Base-by-base conservation (phyloP, 2,888 invertebrate genomes). In the Drosophila limbata region DNA sequence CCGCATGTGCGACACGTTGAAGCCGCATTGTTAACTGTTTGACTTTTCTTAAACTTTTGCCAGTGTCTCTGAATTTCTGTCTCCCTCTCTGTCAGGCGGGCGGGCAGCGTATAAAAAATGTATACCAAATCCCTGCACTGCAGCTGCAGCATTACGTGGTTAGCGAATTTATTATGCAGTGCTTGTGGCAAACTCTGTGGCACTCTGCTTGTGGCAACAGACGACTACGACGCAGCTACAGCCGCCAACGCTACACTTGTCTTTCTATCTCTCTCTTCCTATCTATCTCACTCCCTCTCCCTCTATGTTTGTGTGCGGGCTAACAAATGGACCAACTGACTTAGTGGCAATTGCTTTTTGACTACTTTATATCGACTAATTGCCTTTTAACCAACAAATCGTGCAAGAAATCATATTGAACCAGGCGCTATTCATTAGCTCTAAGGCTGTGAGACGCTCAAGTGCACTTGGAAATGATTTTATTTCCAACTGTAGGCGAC, bases 141-240 rank as follows among this genome's bases (percentile, higher is more conserved):
- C 86, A 87, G 90, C 91, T 90, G 90, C 90, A 90, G 89, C 91
- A 90, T 90, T 90, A 91, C 91, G 91, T 91, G 91, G 91, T 91
- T 91, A 91, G 89, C 88, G 91, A 91, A 91, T 91, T 91, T 91
- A 91, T 91, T 91, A 89, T 91, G 90, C 88, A 84, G 89, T 80
- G 75, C 79, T 60, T 63, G 77, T 69, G 70, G 69, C 88, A 77
- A 57, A 44, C 44, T 56, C 45, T 57, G 57, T 44, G 35, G 21
- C 45, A 45, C 42, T 42, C 28, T 19, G 31, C 15, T 40, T 53
- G 39, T 28, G 11, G n/a, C 25, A 64, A 33, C 53, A 55, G 44
- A 45, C 60, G 44, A 39, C 57, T 17, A 35, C 45, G 52, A 31
- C 57, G 47, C 73, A 48, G 52, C 73, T 39, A 55, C 60, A 72